Conservation (phyloP, 2,113 vertebrate species). For the Gavia stellata region DNA sequence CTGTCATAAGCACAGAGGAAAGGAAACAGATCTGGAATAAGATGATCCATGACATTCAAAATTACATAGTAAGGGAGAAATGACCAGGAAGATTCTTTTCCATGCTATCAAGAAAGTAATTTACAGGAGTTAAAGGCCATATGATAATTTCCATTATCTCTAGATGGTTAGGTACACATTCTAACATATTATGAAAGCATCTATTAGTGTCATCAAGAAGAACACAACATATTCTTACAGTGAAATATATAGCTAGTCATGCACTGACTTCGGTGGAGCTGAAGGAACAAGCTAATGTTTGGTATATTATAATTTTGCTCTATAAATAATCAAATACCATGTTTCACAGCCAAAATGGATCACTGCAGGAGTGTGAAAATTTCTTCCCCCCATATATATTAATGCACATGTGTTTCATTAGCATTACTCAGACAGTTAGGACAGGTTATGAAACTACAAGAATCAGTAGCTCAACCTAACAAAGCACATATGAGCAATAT, state of each 20-base stretch:
- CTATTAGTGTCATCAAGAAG: neutral
- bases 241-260: neutral
- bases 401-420: neutral
- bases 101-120: neutral
- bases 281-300: neutral
- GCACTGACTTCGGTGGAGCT: neutral
- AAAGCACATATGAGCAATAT: neutral
- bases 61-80: neutral
- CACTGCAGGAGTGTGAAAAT: neutral
- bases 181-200: neutral
- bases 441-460: neutral
- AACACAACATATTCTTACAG: neutral
- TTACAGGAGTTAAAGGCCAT: neutral
- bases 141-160: neutral
- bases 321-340: neutral
- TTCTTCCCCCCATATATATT: neutral
- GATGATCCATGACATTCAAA: neutral
- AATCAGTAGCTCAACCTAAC: neutral
- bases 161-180: conserved; percentile 1
- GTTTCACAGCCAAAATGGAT: neutral
- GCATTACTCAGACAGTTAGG: neutral
- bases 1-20: neutral
- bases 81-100: neutral
- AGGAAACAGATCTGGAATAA: neutral
- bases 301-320: neutral